Evolutionary conservation across 2,113 vertebrate species (phyloP).

Genomic region (Penelope pileata): DNA sequence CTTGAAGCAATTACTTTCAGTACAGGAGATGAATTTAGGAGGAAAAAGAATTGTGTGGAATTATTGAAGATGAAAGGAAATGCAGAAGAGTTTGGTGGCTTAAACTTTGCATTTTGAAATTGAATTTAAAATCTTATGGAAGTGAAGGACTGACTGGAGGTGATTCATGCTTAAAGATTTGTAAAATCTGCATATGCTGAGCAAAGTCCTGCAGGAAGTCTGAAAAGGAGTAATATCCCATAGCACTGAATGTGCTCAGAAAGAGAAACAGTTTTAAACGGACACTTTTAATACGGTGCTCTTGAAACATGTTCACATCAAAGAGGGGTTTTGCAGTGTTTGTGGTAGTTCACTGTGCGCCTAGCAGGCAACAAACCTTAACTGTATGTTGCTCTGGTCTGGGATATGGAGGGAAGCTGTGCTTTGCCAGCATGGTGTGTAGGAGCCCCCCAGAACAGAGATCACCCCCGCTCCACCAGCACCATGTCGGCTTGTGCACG

Average conservation of each 20-base stretch:
- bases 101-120: not conserved
- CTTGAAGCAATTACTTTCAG: not conserved
- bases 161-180: not conserved
- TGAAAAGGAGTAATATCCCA: not conserved
- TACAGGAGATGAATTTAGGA: not conserved
- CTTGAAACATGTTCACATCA: rapidly evolving
- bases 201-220: not conserved
- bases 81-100: not conserved
- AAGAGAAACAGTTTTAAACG: not conserved
- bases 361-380: rapidly evolving
- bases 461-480: not conserved
- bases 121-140: not conserved
- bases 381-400: not conserved
- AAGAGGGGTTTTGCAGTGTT: not conserved
- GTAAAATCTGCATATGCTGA: not conserved
- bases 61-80: not conserved
- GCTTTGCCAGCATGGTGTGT: not conserved
- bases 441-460: not conserved
- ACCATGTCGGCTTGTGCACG: rapidly evolving
- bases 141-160: not conserved
- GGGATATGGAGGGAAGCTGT: rapidly evolving
- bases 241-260: not conserved
- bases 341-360: rapidly evolving
- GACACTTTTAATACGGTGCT: rapidly evolving
- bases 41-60: not conserved